phyloP scores from a whole-genome alignment of 2,888 invertebrate genomes.

The Ochropleura plecta region DNA sequence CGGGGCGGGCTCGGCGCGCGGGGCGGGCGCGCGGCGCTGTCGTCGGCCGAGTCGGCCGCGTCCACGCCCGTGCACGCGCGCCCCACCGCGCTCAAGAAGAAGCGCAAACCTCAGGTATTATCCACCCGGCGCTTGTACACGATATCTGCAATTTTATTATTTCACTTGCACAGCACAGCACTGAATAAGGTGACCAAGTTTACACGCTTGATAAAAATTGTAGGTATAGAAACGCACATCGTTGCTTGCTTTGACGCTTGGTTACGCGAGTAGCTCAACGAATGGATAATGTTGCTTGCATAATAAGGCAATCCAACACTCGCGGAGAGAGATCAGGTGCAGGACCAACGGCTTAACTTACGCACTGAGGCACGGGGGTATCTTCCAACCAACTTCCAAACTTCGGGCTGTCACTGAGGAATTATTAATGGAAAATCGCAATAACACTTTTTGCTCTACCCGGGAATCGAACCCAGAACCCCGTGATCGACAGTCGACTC shows the following conservation, averaged over 20 bases:
- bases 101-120: constrained; percentile 83
- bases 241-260: background rate
- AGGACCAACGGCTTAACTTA: no score
- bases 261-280: background rate
- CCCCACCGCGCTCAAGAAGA: constrained; percentile 82
- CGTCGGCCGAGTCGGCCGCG: constrained; percentile 79
- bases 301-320: background rate
- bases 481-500: no score
- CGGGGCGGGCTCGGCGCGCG: constrained; percentile 51
- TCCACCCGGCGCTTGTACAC: background rate
- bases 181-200: background rate
- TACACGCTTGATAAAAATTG: background rate
- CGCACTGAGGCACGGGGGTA: no score
- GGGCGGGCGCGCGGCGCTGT: constrained; percentile 52
- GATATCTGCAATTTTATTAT: background rate
- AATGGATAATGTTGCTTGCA: background rate
- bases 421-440: no score
- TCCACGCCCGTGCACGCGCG: constrained; percentile 90
- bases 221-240: background rate
- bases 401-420: no score
- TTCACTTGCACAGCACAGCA: constrained; percentile 1
- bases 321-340: no score
- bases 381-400: no score
- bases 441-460: no score
- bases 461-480: no score